These are phyloP conservation scores for Zoanthus solanderi DNA, from an alignment of 92 coral and sea anemone genomes.

Conservation along the genomic window DNA sequence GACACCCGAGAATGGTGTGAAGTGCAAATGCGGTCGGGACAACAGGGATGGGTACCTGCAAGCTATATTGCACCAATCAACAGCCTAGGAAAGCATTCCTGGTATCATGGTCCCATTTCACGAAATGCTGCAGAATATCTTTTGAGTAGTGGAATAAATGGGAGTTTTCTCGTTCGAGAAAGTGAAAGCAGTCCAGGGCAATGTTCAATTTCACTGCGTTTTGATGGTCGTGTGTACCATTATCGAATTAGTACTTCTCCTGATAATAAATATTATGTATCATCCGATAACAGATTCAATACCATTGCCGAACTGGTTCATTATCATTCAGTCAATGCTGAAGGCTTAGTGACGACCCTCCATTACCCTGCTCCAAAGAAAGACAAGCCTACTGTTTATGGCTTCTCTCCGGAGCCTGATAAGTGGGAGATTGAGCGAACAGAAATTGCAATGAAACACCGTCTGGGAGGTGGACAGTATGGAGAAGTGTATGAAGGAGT, in stretches of 20 bases:
- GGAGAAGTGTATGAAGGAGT: constrained; percentile 98
- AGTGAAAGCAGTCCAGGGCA: constrained; percentile 98
- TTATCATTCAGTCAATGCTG: constrained; percentile 96
- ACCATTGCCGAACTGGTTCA: constrained; percentile 96
- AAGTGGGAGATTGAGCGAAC: constrained; percentile 97
- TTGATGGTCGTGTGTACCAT: constrained; percentile 96
- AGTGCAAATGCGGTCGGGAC: constrained; percentile 90
- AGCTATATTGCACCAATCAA: constrained; percentile 92
- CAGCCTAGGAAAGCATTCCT: constrained; percentile 95
- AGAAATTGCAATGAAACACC: constrained; percentile 96
- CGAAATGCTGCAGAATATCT: constrained; percentile 95
- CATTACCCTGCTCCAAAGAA: constrained; percentile 98
- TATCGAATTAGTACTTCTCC: constrained; percentile 88
- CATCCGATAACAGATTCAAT: constrained; percentile 84
- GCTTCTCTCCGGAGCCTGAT: constrained; percentile 96
- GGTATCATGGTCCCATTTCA: constrained; percentile 97
- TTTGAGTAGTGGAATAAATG: constrained; percentile 97
- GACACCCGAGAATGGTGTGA: constrained; percentile 96
- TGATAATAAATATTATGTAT: constrained; percentile 87
- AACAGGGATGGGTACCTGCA: constrained; percentile 93
- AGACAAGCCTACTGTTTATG: constrained; percentile 93
- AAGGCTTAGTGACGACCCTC: constrained; percentile 95
- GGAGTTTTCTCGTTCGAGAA: constrained; percentile 96
- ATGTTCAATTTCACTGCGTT: constrained; percentile 93
- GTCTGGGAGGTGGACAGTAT: constrained; percentile 96